phyloP scores from a whole-genome alignment of 2,888 invertebrate genomes.

The Cheilosia variabilis region DNA sequence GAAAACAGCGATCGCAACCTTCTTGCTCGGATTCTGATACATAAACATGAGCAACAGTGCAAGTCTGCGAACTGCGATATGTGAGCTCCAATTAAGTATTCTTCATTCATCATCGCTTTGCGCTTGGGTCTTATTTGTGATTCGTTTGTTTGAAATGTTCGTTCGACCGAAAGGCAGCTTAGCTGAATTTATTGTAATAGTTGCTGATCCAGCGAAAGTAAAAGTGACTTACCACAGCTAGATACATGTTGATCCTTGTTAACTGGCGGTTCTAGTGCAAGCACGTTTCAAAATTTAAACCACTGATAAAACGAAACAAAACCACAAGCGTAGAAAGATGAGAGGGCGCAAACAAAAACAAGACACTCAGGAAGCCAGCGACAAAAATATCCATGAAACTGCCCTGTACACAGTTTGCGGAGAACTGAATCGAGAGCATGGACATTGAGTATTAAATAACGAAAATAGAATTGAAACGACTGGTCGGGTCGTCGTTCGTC shows the following conservation, averaged over 20 bases:
- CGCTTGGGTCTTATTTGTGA: constrained; percentile 42
- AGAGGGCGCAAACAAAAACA: not conserved
- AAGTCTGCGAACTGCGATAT: not conserved
- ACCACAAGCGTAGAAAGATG: not conserved
- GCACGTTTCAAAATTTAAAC: not conserved
- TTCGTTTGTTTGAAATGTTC: not conserved
- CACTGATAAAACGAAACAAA: constrained; percentile 9
- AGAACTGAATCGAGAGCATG: constrained; percentile 60
- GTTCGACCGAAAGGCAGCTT: not conserved
- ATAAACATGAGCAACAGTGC: constrained; percentile 36
- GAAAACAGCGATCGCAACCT: constrained; percentile 34
- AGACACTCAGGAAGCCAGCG: not conserved
- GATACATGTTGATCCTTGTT: constrained; percentile 35
- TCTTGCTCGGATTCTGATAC: constrained; percentile 12
- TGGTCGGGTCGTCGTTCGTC: too few relatives aligned
- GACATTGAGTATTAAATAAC: constrained; percentile 66
- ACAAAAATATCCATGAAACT: too few relatives aligned
- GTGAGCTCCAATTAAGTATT: constrained; percentile 58
- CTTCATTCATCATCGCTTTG: constrained; percentile 57
- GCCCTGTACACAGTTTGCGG: constrained; percentile 55
- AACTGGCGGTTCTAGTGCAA: not conserved
- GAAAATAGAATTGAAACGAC: constrained; percentile 44
- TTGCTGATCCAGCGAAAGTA: constrained; percentile 29
- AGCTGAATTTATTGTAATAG: not conserved
- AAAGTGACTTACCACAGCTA: constrained; percentile 55